A percentile compares a stretch with the other conserved stretches of the same genome.
Evolutionary conservation across 2,888 invertebrate genomes (phyloP).

Genomic region (Drosophila putrida): DNA sequence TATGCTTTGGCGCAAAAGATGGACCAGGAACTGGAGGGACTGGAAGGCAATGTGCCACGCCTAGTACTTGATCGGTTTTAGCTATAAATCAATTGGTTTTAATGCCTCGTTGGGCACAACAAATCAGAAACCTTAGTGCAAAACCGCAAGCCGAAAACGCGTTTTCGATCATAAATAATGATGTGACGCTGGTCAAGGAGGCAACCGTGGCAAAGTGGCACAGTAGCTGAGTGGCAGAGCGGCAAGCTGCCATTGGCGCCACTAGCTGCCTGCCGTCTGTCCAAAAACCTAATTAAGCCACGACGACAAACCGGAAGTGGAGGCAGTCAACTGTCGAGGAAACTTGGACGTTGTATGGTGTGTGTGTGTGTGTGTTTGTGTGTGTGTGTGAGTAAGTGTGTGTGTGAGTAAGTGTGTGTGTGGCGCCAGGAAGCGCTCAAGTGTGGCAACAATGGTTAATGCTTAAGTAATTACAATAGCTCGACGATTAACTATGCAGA

Average conservation of each 20-base stretch:
- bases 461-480: constrained; percentile 81
- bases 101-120: constrained; percentile 64
- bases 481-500: constrained; percentile 78
- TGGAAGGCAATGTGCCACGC: not conserved
- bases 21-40: not conserved
- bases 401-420: constrained; percentile 1
- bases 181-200: constrained; percentile 52
- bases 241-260: constrained; percentile 42
- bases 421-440: constrained; percentile 71
- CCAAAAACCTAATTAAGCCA: constrained; percentile 80
- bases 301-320: constrained; percentile 53
- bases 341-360: constrained; percentile 11
- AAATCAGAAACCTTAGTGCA: constrained; percentile 56
- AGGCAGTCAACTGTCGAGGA: constrained; percentile 18
- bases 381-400: not conserved
- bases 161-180: constrained; percentile 79
- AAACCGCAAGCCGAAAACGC: constrained; percentile 74
- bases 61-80: constrained; percentile 24
- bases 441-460: constrained; percentile 78
- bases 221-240: constrained; percentile 25
- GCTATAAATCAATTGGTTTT: constrained; percentile 77
- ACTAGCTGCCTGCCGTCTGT: constrained; percentile 52
- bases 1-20: not conserved
- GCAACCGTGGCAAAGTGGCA: constrained; percentile 12
- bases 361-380: not conserved